A percentile compares a stretch with the other conserved stretches of the same genome.
Conservation (phyloP, 92 coral and sea anemone species). For the Desmophyllum pertusum region DNA sequence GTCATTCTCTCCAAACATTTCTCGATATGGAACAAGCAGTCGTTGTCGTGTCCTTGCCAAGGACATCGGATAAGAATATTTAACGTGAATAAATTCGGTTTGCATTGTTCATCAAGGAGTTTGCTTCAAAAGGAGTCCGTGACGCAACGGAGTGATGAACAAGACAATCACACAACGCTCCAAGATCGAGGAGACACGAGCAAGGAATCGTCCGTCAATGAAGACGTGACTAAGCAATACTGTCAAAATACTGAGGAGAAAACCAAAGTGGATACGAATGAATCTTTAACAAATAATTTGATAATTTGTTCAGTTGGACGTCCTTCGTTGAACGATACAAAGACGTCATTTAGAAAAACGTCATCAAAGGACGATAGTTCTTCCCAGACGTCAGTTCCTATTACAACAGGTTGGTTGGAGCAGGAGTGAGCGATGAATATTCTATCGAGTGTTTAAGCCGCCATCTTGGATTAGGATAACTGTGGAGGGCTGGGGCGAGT, state of each 20-base stretch:
- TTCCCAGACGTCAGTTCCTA: neutral
- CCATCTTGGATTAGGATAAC: too few relatives aligned
- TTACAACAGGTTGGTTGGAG: conserved; percentile 18
- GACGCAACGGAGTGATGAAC: neutral
- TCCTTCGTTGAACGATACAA: neutral
- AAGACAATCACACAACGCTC: neutral
- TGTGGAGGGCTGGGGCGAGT: too few relatives aligned
- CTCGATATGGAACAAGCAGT: neutral
- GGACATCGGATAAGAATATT: neutral
- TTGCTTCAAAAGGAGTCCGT: neutral
- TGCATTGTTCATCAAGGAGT: conserved; percentile 24
- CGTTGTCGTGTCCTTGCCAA: neutral
- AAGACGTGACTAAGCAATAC: neutral
- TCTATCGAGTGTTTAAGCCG: too few relatives aligned
- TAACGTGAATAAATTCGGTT: neutral
- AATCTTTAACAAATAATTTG: neutral
- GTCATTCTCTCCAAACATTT: neutral
- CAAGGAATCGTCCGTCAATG: neutral
- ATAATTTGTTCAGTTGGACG: neutral
- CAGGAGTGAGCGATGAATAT: too few relatives aligned
- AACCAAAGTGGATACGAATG: neutral
- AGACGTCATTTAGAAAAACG: neutral
- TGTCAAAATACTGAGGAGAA: neutral
- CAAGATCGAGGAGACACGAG: neutral
- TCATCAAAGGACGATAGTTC: neutral